Conservation (phyloP, 2,797 vertebrate genomes). For the Sebastes hubbsi region DNA sequence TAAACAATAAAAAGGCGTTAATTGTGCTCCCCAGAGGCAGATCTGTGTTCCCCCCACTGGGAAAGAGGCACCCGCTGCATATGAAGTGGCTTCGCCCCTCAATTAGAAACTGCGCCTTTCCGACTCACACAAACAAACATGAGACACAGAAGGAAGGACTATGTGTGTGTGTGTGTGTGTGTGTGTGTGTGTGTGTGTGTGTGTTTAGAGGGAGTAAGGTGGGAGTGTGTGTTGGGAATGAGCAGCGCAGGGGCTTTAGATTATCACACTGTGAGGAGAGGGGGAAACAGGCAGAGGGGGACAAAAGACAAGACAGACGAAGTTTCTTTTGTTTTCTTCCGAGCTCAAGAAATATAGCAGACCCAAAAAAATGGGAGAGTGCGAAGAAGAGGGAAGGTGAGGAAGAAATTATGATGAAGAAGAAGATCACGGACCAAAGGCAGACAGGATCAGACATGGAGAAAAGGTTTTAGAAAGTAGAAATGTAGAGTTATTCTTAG, state of each 20-base stretch:
- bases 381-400: not conserved
- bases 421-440: not conserved
- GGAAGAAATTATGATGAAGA: not conserved
- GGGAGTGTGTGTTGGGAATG: slow-evolving; percentile 30
- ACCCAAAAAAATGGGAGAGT: not conserved
- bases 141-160: slow-evolving; percentile 16
- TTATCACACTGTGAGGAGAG: slow-evolving; percentile 38
- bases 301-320: slow-evolving; percentile 19
- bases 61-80: slow-evolving; percentile 56
- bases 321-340: slow-evolving; percentile 34
- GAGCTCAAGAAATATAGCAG: not conserved
- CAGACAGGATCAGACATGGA: not conserved
- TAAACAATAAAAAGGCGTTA: slow-evolving; percentile 76
- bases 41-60: slow-evolving; percentile 60
- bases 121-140: slow-evolving; percentile 63
- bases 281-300: slow-evolving; percentile 3
- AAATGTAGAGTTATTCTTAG: not conserved
- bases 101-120: slow-evolving; percentile 61
- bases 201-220: not conserved
- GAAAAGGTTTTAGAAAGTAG: not conserved
- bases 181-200: slow-evolving; percentile 20
- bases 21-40: slow-evolving; percentile 74
- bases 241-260: slow-evolving; percentile 19
- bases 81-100: slow-evolving; percentile 63
- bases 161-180: slow-evolving; percentile 1